Conservation (phyloP, 1,140 invertebrate species). For the Ruditapes philippinarum region DNA sequence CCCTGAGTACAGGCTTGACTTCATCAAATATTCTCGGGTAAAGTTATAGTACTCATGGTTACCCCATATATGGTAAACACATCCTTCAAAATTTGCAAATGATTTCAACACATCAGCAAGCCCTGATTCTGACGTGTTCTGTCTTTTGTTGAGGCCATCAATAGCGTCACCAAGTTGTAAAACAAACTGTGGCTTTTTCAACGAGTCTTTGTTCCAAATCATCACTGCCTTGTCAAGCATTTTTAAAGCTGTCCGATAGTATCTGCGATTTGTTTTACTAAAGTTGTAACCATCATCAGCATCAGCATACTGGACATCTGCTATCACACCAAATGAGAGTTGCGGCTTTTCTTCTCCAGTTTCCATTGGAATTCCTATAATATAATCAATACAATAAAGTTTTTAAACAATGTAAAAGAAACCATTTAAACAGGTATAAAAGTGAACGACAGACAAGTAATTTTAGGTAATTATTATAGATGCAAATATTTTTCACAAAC, state of each 20-base stretch:
- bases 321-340: conserved; percentile 83
- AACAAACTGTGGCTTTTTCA: conserved; percentile 80
- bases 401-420: no score
- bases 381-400: no score
- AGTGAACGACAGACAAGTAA: no score
- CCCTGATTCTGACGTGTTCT: conserved; percentile 62
- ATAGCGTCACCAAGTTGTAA: conserved; percentile 86
- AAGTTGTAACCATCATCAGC: conserved; percentile 83
- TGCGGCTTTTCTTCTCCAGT: background rate
- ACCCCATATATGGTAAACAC: conserved; percentile 85
- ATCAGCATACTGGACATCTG: conserved; percentile 87
- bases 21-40: conserved; percentile 73
- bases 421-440: no score
- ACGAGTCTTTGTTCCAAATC: conserved; percentile 76
- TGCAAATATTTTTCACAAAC: no score
- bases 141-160: conserved; percentile 81
- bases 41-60: conserved; percentile 87
- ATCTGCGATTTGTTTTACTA: conserved; percentile 76
- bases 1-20: conserved; percentile 69
- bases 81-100: conserved; percentile 71
- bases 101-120: conserved; percentile 66
- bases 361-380: background rate
- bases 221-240: conserved; percentile 81
- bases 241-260: conserved; percentile 83
- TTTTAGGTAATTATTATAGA: no score